These are phyloP conservation scores for Serilophus lunatus DNA, from an alignment of 2,113 vertebrate genomes.

Conservation along the genomic window DNA sequence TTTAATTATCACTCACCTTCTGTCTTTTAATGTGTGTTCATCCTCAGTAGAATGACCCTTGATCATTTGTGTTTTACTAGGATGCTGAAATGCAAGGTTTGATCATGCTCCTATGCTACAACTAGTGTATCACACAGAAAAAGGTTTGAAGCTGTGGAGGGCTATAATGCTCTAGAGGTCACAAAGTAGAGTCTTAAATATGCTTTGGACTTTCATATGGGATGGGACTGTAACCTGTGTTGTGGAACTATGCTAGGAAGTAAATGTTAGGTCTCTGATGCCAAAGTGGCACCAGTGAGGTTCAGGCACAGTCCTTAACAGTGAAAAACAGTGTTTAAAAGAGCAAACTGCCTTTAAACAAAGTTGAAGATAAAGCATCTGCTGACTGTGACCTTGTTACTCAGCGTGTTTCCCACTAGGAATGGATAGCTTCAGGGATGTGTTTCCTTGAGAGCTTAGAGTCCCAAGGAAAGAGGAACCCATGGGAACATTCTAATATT, in stretches of 20 bases:
- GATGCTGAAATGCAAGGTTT: neutral
- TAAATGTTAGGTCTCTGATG: neutral
- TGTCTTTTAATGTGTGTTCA: neutral
- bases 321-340: neutral
- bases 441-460: neutral
- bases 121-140: neutral
- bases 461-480: neutral
- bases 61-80: neutral
- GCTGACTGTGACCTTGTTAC: neutral
- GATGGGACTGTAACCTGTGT: neutral
- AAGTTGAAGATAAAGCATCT: neutral
- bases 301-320: neutral
- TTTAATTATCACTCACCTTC: neutral
- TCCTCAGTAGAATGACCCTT: neutral
- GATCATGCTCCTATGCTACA: rapidly evolving
- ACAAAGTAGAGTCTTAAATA: neutral
- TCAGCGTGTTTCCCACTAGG: neutral
- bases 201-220: neutral
- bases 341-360: neutral
- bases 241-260: neutral
- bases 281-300: neutral
- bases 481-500: neutral
- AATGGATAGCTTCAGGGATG: neutral
- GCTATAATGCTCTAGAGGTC: neutral
- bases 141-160: neutral